Percentiles rank a stretch among this genome's conserved stretches.
Evolutionary conservation across 1,140 invertebrate genomes (phyloP).

Genomic region (Nixonia krombeini): DNA sequence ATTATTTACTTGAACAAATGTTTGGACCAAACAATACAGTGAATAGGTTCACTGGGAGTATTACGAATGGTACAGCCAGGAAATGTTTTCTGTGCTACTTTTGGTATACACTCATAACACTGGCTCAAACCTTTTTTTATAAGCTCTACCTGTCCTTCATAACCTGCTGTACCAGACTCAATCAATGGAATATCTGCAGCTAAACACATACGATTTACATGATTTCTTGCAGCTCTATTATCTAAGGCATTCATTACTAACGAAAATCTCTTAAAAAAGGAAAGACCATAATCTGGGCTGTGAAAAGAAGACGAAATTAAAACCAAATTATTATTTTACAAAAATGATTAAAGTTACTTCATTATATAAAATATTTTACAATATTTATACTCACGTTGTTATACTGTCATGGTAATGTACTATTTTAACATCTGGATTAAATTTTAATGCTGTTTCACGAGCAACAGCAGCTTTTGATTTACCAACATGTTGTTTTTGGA

Average conservation of each 20-base stretch:
- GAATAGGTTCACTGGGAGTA: constrained; percentile 99
- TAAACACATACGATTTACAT: constrained; percentile 99
- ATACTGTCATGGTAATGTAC: constrained; percentile 94
- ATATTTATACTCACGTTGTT: constrained; percentile 80
- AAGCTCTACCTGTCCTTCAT: constrained; percentile 92
- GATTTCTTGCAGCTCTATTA: constrained; percentile 95
- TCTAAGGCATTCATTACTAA: constrained; percentile 98
- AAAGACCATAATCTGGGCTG: constrained; percentile 90
- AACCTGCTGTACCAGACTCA: constrained; percentile 98
- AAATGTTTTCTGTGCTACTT: constrained; percentile 92
- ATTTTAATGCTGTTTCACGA: constrained; percentile 87
- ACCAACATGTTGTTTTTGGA: constrained; percentile 97
- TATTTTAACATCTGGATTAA: constrained; percentile 92
- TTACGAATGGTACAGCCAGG: constrained; percentile 99
- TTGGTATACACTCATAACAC: constrained; percentile 97
- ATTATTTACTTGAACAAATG: constrained; percentile 97
- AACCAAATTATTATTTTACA: not conserved
- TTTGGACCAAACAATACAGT: constrained; percentile 99
- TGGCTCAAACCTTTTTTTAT: constrained; percentile 92
- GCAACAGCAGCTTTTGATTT: constrained; percentile 95
- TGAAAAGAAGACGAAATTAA: not conserved
- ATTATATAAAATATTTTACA: constrained; percentile 4
- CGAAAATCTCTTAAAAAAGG: constrained; percentile 93
- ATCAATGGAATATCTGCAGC: constrained; percentile 94
- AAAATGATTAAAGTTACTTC: too few species aligned